Base-by-base conservation (phyloP, 1,140 invertebrate species). In the Apis florea region DNA sequence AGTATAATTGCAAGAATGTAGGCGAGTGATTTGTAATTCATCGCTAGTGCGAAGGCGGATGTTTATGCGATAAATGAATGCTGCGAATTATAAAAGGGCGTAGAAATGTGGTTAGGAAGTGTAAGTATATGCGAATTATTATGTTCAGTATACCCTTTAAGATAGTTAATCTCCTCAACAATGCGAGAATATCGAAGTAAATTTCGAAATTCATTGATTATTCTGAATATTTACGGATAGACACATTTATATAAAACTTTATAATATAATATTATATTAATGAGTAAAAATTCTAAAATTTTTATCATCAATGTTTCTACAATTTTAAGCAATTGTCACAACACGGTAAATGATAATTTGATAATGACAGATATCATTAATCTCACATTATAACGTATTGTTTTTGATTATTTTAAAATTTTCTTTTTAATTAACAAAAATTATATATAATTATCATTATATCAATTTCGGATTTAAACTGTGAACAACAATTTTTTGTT, bases 31-130 rank as follows among this genome's bases (percentile, higher is more conserved):
- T 76, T 77, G 26, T 64, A 53, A 77, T 77, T 79, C 53, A 11
- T 49, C 17, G 17, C 9, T n/a, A 79, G 54, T 54, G 5, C 15
- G 58, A 56, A 63, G 54, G 68, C 75, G 73, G 70, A 67, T 83
- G 74, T 77, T 77, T 77, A 67, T 77, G 31, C 66, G 67, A 71
- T 74, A 51, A 24, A 82, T 40, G n/a, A 58, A 83, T 63, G 15
- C 66, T 61, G 51, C 49, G 24, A 31, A 68, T 53, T 58, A 19
- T 24, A 79, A 54, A 26, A 56, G 31, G n/a, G 58, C 17, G 63
- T 40, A 24, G 13, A 17, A 56, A 26, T 21, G 8, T 21, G 15
- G 12, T 47, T 40, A 21, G 31, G 31, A 17, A 77, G 53, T 19
- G 31, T 47, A 26, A 12, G 31, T 40, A 40, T 40, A 40, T 40